phyloP scores from a whole-genome alignment of 2,888 invertebrate species.

The Idaea aversata region DNA sequence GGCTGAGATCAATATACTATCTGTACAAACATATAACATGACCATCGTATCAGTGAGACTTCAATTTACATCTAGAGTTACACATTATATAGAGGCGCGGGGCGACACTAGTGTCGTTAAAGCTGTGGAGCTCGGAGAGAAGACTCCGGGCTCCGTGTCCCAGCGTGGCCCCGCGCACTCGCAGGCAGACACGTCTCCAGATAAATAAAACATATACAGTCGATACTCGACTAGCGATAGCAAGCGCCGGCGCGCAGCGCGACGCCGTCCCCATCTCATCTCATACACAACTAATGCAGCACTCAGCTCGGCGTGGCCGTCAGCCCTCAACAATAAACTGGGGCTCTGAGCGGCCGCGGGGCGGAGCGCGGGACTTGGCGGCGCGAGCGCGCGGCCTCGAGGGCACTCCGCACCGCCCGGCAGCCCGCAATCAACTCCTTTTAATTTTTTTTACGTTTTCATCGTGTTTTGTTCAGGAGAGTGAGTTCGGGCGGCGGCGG shows the following conservation, averaged over 20 bases:
- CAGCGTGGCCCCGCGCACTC: constrained; percentile 13
- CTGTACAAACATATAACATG: constrained; percentile 75
- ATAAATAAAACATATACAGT: constrained; percentile 16
- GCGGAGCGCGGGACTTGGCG: constrained; percentile 38
- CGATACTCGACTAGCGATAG: not conserved
- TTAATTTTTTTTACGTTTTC: constrained; percentile 66
- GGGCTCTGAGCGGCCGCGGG: constrained; percentile 19
- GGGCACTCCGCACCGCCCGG: constrained; percentile 31
- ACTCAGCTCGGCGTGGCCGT: constrained; percentile 19
- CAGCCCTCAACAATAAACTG: constrained; percentile 29
- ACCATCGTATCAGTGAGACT: constrained; percentile 59
- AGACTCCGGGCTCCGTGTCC: not conserved
- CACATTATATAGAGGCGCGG: constrained; percentile 32
- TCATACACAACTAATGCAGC: constrained; percentile 14
- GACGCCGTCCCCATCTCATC: no score
- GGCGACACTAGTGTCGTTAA: constrained; percentile 52
- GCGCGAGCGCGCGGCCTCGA: constrained; percentile 33
- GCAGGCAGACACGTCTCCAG: constrained; percentile 32
- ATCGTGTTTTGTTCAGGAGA: constrained; percentile 51
- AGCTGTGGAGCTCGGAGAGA: constrained; percentile 56
- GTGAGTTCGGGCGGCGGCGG: constrained; percentile 32
- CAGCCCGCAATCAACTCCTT: constrained; percentile 29
- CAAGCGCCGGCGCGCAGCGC: not conserved
- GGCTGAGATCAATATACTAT: constrained; percentile 64
- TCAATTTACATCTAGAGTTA: constrained; percentile 71